phyloP scores from a whole-genome alignment of 2,113 vertebrate genomes.

The Ictidomys tridecemlineatus region DNA sequence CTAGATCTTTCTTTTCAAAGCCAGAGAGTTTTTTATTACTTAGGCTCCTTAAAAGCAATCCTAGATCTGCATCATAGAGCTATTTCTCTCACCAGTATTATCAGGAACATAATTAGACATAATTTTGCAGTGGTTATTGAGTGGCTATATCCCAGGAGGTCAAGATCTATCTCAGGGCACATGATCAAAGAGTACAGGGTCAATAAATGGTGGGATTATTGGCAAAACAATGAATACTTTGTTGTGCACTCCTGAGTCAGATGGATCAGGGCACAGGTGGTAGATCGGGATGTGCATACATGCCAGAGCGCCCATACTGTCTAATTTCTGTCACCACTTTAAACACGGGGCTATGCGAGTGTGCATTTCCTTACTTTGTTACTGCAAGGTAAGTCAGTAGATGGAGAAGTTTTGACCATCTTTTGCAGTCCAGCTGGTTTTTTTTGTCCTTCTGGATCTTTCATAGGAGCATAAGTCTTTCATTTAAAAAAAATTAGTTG shows the following conservation, averaged over 20 bases:
- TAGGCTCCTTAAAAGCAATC: background rate
- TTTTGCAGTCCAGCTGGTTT: background rate
- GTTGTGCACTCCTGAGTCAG: background rate
- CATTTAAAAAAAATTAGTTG: no score
- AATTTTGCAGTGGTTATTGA: constrained; percentile 7
- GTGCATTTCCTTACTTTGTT: background rate
- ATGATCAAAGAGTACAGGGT: background rate
- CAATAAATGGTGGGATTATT: background rate
- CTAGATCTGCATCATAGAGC: background rate
- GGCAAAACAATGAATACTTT: constrained; percentile 24
- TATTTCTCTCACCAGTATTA: background rate
- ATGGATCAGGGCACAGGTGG: background rate
- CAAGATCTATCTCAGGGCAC: background rate
- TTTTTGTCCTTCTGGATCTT: background rate
- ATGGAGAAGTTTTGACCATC: background rate
- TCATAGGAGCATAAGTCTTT: background rate
- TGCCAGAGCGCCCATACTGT: background rate
- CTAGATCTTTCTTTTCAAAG: background rate
- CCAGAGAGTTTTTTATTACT: constrained; percentile 6
- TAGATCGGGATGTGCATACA: background rate
- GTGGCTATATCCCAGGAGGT: background rate
- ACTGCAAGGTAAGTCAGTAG: background rate
- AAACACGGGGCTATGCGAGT: background rate
- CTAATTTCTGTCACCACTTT: background rate
- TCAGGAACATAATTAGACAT: background rate